These are phyloP conservation scores for Dendrolimus houi DNA, from an alignment of 2,888 invertebrate species.

Conservation along the genomic window DNA sequence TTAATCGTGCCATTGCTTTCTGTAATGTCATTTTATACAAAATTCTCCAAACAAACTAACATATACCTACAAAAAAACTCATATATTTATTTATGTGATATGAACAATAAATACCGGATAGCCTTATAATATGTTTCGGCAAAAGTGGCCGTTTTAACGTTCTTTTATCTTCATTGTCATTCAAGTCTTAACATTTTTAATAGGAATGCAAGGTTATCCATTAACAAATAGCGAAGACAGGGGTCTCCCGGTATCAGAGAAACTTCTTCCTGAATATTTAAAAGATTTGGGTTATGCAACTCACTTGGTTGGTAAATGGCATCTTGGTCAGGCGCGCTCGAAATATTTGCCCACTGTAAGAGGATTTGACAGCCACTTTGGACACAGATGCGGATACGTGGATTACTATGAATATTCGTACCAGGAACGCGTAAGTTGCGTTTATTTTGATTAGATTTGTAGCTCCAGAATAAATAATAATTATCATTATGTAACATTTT, in stretches of 20 bases:
- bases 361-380: conserved; percentile 90
- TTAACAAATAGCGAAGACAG: conserved; percentile 56
- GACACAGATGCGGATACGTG: conserved; percentile 88
- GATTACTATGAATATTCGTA: conserved; percentile 82
- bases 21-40: too few species aligned
- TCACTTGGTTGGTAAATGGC: conserved; percentile 90
- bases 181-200: not conserved
- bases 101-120: too few species aligned
- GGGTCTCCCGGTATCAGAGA: conserved; percentile 60
- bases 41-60: too few species aligned
- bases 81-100: too few species aligned
- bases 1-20: too few species aligned
- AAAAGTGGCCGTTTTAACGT: too few species aligned
- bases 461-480: too few species aligned
- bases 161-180: too few species aligned
- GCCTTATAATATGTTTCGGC: too few species aligned
- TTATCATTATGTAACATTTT: too few species aligned
- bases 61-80: too few species aligned
- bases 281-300: conserved; percentile 82
- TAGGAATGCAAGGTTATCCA: conserved; percentile 68
- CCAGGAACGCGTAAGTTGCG: conserved; percentile 41
- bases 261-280: conserved; percentile 78
- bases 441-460: not conserved
- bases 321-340: conserved; percentile 72
- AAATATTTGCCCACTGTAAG: conserved; percentile 81